Evolutionary conservation across 1,140 invertebrate species (phyloP), one percentile per base, ranked within the genome.

Genomic region (Cotesia chilonis): DNA sequence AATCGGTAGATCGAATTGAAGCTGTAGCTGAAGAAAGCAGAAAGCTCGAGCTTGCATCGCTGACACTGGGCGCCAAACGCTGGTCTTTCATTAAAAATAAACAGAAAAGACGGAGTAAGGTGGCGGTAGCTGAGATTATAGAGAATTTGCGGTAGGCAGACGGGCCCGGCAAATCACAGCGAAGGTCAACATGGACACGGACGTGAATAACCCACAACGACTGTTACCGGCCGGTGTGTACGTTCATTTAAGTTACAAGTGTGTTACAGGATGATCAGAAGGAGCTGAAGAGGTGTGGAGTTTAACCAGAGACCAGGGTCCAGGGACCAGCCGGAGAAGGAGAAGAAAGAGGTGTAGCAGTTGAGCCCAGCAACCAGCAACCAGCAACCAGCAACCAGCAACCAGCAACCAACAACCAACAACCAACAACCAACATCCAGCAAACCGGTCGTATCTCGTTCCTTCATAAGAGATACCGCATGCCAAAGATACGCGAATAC

Each of bases 401-500:
- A 84, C 28, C 28, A 28, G 0, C 28, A 28, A 28, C 28, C 28
- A 28, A 28, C 28, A 28, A 28, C 28, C 28, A 28, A 28, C 28
- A 2, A 28, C 66, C 74, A 28, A 28, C 28, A 28, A 28, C 28
- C 28, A 28, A 28, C 28, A 2, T 1, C 66, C 74, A 71, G 77
- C 72, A 77, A 84, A 84, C 81, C 82, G 82, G 81, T 84, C 79
- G 73, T 52, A 73, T 78, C 73, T 74, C 74, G 60, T 72, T 76
- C 77, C 75, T 75, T 79, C 76, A 79, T 77, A 77, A 82, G 75
- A 80, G 78, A 82, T 81, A 83, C 76, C 75, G 81, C 80, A 79
- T 83, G 81, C 82, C 80, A 76, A 76, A 81, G 82, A 85, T 84
- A 81, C 76, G 81, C 78, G 77, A 69, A 77, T 83, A 83, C 77